Evolutionary conservation across 2,888 invertebrate species (phyloP), one percentile per base, ranked within the genome.

Genomic region (Platypus cylindrus): DNA sequence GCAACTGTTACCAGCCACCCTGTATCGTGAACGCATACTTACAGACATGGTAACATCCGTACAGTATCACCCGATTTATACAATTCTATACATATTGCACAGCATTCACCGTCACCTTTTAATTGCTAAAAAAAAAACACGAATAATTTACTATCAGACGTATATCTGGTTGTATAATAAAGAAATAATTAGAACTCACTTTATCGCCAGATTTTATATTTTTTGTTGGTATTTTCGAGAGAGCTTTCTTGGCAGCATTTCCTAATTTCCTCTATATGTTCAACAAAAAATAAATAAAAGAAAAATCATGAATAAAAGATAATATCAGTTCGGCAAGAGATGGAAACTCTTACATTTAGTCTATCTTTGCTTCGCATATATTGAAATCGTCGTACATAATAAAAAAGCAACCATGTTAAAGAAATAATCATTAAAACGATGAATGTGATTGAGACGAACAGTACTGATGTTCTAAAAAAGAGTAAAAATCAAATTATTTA

Each of bases 351-450:
- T 53, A 90, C 89, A 57, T 89, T 89, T 46, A 94, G 73, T 55
- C 87, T 73, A 59, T 94, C 91, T 65, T 93, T 94, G 39, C 91
- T 90, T 62, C 93, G 89, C 41, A 91, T 81, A 58, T 93, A 91
- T 40, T 93, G 70, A 65, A 93, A 91, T 47, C 91, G 70, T 65
- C 94, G 93, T 33, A 94, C 83, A 62, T 94, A 94, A 67, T 94
- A 94, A 66, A 93, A 93, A 40, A 93, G 81, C 25, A 94, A 74
- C 93, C 93, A 94, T 14, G 91, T 87, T 50, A 93, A 66, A 2
- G 90, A 90, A 46, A 93, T 90, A 50, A 91, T 80, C 89, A 93
- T 90, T 48, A 93, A 68, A 41, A 94, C 85, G 49, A 93, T 89
- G 67, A 94, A 93, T 2, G 91, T 91, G 48, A 93, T 86, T 43